Conservation (phyloP, 2,888 invertebrate genomes). For the Andrena dorsata region DNA sequence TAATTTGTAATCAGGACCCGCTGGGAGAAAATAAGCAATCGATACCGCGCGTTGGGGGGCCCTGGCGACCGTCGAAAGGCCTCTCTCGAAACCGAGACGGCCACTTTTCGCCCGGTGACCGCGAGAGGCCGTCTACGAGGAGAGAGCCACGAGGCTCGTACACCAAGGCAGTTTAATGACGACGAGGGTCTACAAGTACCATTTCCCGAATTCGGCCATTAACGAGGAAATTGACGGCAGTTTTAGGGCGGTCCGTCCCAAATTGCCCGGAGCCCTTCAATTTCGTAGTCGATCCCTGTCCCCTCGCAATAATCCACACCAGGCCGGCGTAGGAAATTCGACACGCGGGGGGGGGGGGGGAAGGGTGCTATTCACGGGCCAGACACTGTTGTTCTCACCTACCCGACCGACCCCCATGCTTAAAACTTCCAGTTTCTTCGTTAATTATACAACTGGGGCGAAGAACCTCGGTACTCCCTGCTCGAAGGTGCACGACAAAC, state of each 20-base stretch:
- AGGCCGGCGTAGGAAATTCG: conserved; percentile 36
- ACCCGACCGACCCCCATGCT: conserved; percentile 48
- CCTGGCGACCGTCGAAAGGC: neutral
- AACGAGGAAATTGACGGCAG: conserved; percentile 71
- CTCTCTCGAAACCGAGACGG: conserved; percentile 33
- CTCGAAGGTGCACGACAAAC: conserved; percentile 10
- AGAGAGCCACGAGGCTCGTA: conserved; percentile 21
- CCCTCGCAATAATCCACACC: conserved; percentile 75
- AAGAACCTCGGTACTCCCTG: neutral
- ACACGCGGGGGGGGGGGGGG: neutral
- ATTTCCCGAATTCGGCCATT: conserved; percentile 69
- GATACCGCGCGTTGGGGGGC: conserved; percentile 17
- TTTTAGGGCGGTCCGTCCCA: conserved; percentile 70
- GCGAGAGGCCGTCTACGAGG: neutral
- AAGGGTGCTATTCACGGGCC: conserved; percentile 40
- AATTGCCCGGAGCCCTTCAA: conserved; percentile 76
- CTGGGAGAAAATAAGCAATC: conserved; percentile 38
- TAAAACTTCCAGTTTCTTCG: conserved; percentile 55
- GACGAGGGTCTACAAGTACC: conserved; percentile 69
- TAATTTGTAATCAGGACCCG: conserved; percentile 52
- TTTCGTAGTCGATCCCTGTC: conserved; percentile 76
- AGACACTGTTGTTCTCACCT: conserved; percentile 67
- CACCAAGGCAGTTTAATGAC: conserved; percentile 53
- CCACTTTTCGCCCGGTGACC: conserved; percentile 20
- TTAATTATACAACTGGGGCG: conserved; percentile 55